Evolutionary conservation across 2,888 invertebrate genomes (phyloP).

Genomic region (Sialis lutaria): DNA sequence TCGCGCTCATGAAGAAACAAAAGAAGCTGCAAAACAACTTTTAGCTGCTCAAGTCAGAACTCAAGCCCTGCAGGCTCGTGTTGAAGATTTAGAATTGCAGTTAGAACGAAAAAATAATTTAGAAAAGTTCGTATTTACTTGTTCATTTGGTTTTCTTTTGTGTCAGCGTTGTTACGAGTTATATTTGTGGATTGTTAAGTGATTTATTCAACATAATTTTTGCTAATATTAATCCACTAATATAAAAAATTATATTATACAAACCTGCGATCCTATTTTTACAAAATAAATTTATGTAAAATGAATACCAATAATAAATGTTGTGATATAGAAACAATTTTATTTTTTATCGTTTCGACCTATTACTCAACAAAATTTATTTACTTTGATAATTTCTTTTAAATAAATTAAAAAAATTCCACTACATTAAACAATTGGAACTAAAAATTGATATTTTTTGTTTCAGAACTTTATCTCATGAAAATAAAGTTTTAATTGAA

Average conservation of each 20-base stretch:
- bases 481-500: conserved; percentile 57
- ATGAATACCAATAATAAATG: too few species aligned
- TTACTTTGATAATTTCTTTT: not conserved
- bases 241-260: too few species aligned
- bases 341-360: not conserved
- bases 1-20: conserved; percentile 48
- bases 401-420: conserved; percentile 1
- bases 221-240: too few species aligned
- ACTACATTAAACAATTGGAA: too few species aligned
- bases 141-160: too few species aligned
- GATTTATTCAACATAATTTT: too few species aligned
- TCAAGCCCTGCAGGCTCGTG: conserved; percentile 60
- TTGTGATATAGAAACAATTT: too few species aligned
- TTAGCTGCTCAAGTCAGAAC: conserved; percentile 53
- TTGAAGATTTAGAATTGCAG: conserved; percentile 70
- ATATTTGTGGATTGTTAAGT: too few species aligned
- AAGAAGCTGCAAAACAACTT: conserved; percentile 57
- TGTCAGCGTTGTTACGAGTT: too few species aligned
- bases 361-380: not conserved
- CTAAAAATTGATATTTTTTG: conserved; percentile 2
- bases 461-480: conserved; percentile 41
- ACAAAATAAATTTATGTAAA: too few species aligned
- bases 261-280: too few species aligned
- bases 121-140: conserved; percentile 41
- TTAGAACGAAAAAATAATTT: conserved; percentile 47